These are phyloP conservation scores for Xiphydria camelus DNA, from an alignment of 2,888 invertebrate genomes.

Conservation along the genomic window DNA sequence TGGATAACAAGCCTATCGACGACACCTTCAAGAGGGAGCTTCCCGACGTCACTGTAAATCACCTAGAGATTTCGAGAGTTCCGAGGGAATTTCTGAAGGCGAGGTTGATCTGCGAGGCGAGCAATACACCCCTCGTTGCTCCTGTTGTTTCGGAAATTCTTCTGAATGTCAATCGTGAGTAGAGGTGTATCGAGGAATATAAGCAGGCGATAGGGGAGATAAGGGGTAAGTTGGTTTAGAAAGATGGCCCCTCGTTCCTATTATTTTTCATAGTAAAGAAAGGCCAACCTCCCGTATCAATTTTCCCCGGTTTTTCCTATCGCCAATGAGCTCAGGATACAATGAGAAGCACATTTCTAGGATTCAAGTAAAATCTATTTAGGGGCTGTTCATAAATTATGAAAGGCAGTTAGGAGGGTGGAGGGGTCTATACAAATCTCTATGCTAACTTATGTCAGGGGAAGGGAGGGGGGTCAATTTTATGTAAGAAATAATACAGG, in stretches of 20 bases:
- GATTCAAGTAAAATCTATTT: too few species aligned
- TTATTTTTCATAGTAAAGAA: too few species aligned
- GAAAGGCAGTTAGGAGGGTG: too few species aligned
- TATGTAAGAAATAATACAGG: not conserved
- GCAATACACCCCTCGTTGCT: slow-evolving; percentile 81
- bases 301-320: not conserved
- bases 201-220: not conserved
- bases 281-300: not conserved
- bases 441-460: too few species aligned
- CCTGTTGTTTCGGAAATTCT: slow-evolving; percentile 57
- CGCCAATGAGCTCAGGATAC: too few species aligned
- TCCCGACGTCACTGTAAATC: slow-evolving; percentile 77
- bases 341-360: too few species aligned
- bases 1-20: slow-evolving; percentile 71
- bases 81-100: slow-evolving; percentile 75
- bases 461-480: too few species aligned
- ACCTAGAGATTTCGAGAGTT: slow-evolving; percentile 72
- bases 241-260: not conserved
- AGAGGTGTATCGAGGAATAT: not conserved
- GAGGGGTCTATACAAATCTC: too few species aligned
- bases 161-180: slow-evolving; percentile 49
- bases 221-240: not conserved
- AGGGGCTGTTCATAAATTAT: too few species aligned
- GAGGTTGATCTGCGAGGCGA: slow-evolving; percentile 82
- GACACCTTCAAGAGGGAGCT: slow-evolving; percentile 72